Conservation (phyloP, 2,797 vertebrate genomes). For the Neosilurus mollespiculum region DNA sequence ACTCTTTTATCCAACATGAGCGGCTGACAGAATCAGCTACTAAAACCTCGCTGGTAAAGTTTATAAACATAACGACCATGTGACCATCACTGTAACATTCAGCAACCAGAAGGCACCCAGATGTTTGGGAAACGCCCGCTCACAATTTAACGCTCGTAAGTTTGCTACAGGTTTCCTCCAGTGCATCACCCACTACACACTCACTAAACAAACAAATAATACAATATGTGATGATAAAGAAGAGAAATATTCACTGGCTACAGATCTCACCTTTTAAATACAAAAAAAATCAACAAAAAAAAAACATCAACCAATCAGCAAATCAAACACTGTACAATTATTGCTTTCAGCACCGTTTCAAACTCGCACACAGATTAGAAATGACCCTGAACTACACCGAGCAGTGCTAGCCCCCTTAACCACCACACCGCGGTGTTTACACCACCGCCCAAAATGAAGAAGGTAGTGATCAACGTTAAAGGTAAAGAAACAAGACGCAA, state of each 20-base stretch:
- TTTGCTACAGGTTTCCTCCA: constrained; percentile 11
- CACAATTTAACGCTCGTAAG: no score
- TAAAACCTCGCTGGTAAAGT: background rate
- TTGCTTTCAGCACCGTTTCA: constrained; percentile 54
- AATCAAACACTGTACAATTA: constrained; percentile 51
- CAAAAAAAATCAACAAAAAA: background rate
- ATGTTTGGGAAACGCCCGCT: background rate
- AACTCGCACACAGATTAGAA: background rate
- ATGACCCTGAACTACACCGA: constrained; percentile 21
- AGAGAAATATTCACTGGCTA: background rate
- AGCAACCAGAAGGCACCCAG: background rate
- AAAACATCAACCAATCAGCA: background rate
- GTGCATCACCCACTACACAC: background rate
- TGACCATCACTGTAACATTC: background rate
- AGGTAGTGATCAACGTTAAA: constrained; percentile 18
- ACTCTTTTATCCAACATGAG: background rate
- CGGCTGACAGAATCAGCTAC: background rate
- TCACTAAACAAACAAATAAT: background rate
- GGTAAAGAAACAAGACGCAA: background rate
- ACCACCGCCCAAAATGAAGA: constrained; percentile 10
- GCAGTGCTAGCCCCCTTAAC: background rate
- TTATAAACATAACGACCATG: background rate
- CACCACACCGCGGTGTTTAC: background rate
- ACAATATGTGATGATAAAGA: background rate
- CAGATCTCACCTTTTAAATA: background rate